phyloP scores from a whole-genome alignment of 2,797 vertebrate species.

The Rachycentron canadum region DNA sequence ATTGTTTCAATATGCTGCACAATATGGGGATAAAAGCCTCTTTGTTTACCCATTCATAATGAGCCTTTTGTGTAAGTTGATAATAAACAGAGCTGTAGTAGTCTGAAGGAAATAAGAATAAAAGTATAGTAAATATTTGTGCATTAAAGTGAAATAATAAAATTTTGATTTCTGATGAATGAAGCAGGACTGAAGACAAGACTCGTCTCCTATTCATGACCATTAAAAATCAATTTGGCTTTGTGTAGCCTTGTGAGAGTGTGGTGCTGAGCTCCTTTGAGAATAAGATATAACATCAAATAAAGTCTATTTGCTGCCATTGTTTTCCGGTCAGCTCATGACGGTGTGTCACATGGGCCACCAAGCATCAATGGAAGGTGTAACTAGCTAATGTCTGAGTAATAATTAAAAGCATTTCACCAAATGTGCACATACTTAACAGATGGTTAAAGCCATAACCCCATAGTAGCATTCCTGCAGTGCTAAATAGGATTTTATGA shows the following conservation, averaged over 20 bases:
- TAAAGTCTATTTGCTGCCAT: background rate
- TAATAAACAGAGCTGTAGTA: background rate
- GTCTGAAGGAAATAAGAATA: background rate
- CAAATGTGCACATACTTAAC: background rate
- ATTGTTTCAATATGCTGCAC: background rate
- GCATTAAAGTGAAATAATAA: background rate
- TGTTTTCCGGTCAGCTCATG: constrained; percentile 1
- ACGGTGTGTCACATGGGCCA: background rate
- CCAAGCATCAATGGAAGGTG: background rate
- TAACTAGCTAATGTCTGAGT: background rate
- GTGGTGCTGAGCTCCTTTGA: background rate
- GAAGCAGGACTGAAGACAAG: no score
- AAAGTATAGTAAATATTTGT: background rate
- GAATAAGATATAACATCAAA: constrained; percentile 10
- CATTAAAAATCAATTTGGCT: constrained; percentile 25
- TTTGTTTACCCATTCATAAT: background rate
- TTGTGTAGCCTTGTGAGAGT: constrained; percentile 5
- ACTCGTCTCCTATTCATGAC: constrained; percentile 4
- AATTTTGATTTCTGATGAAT: background rate
- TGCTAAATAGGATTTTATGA: background rate
- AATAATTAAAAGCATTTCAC: constrained; percentile 1
- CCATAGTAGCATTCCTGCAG: background rate
- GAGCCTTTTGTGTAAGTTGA: background rate
- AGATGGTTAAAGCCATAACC: background rate
- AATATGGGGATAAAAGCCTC: no score